These are phyloP conservation scores for Ctena decussata DNA, from an alignment of 2,888 invertebrate species.

Conservation along the genomic window DNA sequence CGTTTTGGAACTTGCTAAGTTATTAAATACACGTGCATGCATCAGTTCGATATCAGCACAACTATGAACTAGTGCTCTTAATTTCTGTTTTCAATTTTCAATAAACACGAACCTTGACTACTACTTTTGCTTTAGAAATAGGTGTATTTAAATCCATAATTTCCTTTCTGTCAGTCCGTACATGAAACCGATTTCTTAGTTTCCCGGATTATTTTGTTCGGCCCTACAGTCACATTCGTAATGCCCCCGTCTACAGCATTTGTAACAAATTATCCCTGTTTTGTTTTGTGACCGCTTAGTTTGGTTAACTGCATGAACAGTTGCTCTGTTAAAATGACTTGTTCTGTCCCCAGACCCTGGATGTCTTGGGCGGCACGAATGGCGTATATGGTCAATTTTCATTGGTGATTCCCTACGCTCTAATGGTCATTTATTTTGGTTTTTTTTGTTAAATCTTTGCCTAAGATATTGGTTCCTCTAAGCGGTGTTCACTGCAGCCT, in stretches of 20 bases:
- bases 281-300: too few relatives aligned
- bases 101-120: conserved; percentile 30
- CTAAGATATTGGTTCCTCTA: conserved; percentile 14
- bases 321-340: too few relatives aligned
- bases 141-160: not conserved
- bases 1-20: too few relatives aligned
- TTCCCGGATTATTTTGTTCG: not conserved
- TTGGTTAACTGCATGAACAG: too few relatives aligned
- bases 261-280: not conserved
- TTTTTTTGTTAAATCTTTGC: not conserved
- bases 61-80: conserved; percentile 32
- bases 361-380: too few relatives aligned
- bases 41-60: too few relatives aligned
- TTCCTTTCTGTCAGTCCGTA: not conserved
- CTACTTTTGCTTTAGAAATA: conserved; percentile 6
- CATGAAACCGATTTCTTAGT: not conserved
- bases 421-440: not conserved
- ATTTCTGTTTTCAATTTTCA: too few relatives aligned
- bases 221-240: too few relatives aligned
- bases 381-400: not conserved
- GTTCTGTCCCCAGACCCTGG: too few relatives aligned
- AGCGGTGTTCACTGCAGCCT: not conserved
- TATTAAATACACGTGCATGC: too few relatives aligned
- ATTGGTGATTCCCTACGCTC: not conserved
- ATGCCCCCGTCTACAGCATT: too few relatives aligned